These are phyloP conservation scores for Amphiprion clarkii DNA, from an alignment of 2,797 vertebrate genomes.

Conservation along the genomic window DNA sequence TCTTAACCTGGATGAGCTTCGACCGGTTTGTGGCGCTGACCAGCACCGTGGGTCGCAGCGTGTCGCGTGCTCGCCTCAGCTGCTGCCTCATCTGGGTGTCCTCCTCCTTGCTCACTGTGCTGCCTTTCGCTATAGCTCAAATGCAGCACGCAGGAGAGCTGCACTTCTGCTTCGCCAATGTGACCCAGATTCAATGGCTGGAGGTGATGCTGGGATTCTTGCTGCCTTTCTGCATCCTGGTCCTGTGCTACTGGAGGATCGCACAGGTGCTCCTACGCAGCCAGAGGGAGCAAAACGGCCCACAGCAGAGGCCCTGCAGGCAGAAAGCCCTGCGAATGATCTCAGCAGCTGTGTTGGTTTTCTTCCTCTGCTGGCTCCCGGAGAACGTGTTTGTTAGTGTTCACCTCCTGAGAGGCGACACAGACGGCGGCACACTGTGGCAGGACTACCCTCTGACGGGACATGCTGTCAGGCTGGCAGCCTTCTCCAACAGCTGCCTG, in stretches of 20 bases:
- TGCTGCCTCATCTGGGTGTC: constrained; percentile 92
- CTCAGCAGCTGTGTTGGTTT: constrained; percentile 90
- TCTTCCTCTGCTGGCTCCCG: constrained; percentile 95
- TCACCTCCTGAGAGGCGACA: constrained; percentile 86
- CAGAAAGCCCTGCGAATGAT: constrained; percentile 94
- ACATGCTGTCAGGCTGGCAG: constrained; percentile 92
- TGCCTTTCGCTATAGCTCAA: constrained; percentile 90
- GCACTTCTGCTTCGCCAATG: constrained; percentile 93
- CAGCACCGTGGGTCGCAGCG: constrained; percentile 81
- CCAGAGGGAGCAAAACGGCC: constrained; percentile 73
- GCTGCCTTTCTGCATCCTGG: constrained; percentile 90
- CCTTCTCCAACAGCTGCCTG: constrained; percentile 95
- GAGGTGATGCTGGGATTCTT: constrained; percentile 93
- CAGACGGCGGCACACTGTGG: constrained; percentile 84
- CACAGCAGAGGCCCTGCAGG: constrained; percentile 75
- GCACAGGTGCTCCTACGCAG: constrained; percentile 83
- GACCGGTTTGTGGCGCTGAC: constrained; percentile 91
- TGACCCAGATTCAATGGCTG: constrained; percentile 93
- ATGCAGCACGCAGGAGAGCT: constrained; percentile 87
- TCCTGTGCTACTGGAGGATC: constrained; percentile 91
- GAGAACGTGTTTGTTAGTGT: constrained; percentile 91
- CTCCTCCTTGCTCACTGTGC: constrained; percentile 87
- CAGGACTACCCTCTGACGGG: constrained; percentile 90
- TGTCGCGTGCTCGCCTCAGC: constrained; percentile 84
- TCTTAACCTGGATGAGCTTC: constrained; percentile 96